Evolutionary conservation across 2,113 vertebrate species (phyloP), one percentile per base, ranked within the genome.

Genomic region (Lethenteron camtschaticum): DNA sequence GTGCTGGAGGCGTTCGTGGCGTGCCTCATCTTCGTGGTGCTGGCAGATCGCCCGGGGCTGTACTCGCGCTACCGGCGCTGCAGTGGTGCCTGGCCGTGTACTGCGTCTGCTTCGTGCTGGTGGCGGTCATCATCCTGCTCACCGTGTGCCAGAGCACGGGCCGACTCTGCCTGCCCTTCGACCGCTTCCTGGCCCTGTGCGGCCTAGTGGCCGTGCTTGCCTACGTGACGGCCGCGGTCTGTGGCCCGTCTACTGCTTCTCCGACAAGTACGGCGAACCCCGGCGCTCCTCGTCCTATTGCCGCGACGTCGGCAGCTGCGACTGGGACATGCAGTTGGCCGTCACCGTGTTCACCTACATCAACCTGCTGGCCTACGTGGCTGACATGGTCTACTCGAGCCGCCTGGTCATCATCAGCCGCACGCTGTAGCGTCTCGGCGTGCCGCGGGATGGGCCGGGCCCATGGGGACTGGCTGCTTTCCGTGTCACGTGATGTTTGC

Each of bases 91-190:
- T 91, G 79, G 75, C 87, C 0, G 86, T 88, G 10, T 90, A 87
- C 7, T 84, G 87, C 77, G 85, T 91, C 76, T 91, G 87, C 76
- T 91, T 91, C 81, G 87, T 91, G 75, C 75, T 91, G 68, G 86
- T 87, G 0, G 81, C 83, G 0, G 78, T 74, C 73, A 79, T 87
- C 72, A 85, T 91, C 73, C 71, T 90, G 58, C 77, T 91, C 69
- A 88, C 86, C 73, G 76, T 91, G 1, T 82, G 82, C 0, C 85
- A 90, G 70, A 87, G 84, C 77, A 89, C 87, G 3, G 82, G 84
- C 57, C 77, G 77, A 77, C 79, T 91, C 10, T 86, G 85, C 11
- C 81, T 84, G 69, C 74, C 87, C 0, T 89, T 89, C 55, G 81
- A 85, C 18, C 85, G 80, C 11, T 89, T 88, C 78, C 79, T 90